Conservation (phyloP, 2,888 invertebrate species). For the Sicus ferrugineus region DNA sequence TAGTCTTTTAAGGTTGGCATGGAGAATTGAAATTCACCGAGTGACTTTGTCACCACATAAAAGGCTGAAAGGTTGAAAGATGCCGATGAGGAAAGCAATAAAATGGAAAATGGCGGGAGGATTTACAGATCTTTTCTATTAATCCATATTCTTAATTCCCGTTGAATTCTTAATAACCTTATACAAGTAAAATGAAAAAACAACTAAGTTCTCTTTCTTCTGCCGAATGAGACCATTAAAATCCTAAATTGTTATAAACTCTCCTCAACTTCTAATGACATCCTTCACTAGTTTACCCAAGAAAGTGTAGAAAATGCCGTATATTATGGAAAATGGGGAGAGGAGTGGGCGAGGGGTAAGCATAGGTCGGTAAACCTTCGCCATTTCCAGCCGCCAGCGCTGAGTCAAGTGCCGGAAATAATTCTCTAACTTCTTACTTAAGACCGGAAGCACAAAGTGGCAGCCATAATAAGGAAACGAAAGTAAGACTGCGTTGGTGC, state of each 20-base stretch:
- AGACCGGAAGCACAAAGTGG: slow-evolving; percentile 28
- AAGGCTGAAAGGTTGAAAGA: neutral
- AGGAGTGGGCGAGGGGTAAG: neutral
- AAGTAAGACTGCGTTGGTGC: slow-evolving; percentile 9
- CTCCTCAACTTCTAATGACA: neutral
- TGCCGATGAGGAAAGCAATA: neutral
- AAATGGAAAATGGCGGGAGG: too few relatives aligned
- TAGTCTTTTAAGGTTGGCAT: neutral
- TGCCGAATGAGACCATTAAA: neutral
- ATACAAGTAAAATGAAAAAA: too few relatives aligned
- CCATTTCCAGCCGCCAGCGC: neutral
- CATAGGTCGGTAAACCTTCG: neutral
- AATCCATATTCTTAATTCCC: too few relatives aligned
- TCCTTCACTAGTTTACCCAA: neutral
- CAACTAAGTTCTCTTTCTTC: too few relatives aligned
- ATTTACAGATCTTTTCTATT: too few relatives aligned
- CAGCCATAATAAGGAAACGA: slow-evolving; percentile 25
- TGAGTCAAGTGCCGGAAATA: slow-evolving; percentile 26
- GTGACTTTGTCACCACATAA: neutral
- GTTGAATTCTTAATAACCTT: too few relatives aligned
- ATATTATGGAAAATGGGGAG: neutral
- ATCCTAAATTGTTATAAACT: neutral
- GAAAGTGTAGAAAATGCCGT: neutral
- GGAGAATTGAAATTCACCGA: neutral
- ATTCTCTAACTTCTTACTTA: slow-evolving; percentile 21